These are phyloP conservation scores for Manacus vitellinus DNA, from an alignment of 2,113 vertebrate genomes.

Conservation along the genomic window DNA sequence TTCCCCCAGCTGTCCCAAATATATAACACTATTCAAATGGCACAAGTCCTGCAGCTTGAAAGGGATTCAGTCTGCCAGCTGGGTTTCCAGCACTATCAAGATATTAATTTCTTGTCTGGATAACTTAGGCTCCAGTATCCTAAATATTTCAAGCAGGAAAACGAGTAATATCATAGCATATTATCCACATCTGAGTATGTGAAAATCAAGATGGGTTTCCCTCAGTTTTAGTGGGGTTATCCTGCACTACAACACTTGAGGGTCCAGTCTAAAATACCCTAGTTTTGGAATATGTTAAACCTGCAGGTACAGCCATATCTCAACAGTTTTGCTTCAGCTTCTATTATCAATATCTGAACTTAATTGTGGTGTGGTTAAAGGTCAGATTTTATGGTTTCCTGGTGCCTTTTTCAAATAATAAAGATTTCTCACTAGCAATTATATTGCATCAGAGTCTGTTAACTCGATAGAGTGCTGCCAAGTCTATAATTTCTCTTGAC, in stretches of 20 bases:
- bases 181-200: not conserved
- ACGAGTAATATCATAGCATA: not conserved
- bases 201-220: not conserved
- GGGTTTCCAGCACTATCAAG: not conserved
- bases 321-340: constrained; percentile 32
- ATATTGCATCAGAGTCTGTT: constrained; percentile 14
- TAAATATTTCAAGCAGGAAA: not conserved
- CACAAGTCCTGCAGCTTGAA: not conserved
- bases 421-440: constrained; percentile 39
- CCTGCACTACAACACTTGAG: not conserved
- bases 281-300: constrained; percentile 31
- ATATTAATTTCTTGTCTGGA: not conserved
- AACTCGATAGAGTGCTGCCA: constrained; percentile 9
- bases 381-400: constrained; percentile 52
- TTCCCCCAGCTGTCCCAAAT: constrained; percentile 12
- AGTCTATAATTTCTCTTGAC: constrained; percentile 36
- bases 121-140: not conserved
- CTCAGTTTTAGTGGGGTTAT: not conserved
- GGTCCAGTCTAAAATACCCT: not conserved
- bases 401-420: constrained; percentile 31
- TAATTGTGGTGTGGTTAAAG: constrained; percentile 28
- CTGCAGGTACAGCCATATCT: constrained; percentile 22
- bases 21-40: not conserved
- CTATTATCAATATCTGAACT: constrained; percentile 54
- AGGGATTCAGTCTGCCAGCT: constrained; percentile 17